Evolutionary conservation across 2,797 vertebrate species (phyloP).

Genomic region (Arnoldichthys spilopterus): DNA sequence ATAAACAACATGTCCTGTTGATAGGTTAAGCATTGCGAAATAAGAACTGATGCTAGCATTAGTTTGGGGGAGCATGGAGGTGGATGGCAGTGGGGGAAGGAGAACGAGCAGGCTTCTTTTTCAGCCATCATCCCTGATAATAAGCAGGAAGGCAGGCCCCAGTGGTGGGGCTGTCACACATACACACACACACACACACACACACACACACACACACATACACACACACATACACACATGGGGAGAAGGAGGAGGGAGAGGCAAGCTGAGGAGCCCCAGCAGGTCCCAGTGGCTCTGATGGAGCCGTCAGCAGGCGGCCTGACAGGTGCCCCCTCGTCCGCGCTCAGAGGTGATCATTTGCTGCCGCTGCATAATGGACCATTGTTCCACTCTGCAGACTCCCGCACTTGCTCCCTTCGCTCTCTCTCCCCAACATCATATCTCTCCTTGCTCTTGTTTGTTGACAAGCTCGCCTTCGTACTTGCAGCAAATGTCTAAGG

Average conservation of each 20-base stretch:
- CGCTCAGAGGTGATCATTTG: conserved; percentile 55
- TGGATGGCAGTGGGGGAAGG: not conserved
- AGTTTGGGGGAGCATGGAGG: conserved; percentile 9
- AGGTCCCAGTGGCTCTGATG: conserved; percentile 58
- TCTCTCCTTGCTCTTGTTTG: conserved; percentile 9
- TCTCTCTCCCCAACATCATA: conserved; percentile 12
- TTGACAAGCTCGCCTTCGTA: conserved; percentile 15
- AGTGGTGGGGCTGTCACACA: conserved; percentile 44
- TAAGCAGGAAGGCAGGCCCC: conserved; percentile 48
- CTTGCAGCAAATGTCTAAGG: not conserved
- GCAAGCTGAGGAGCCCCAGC: conserved; percentile 24
- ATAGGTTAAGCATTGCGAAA: not conserved
- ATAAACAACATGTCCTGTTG: not conserved
- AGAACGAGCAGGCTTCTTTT: conserved; percentile 32
- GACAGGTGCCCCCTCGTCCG: conserved; percentile 54
- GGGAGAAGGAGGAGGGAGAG: conserved; percentile 20
- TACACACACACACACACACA: conserved; percentile 21
- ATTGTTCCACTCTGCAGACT: conserved; percentile 51
- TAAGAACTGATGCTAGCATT: not conserved
- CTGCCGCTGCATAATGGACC: conserved; percentile 55
- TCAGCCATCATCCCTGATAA: conserved; percentile 51
- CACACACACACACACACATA: not conserved
- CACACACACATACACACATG: not conserved
- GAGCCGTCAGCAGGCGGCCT: conserved; percentile 51
- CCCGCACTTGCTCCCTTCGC: conserved; percentile 16